phyloP scores from a whole-genome alignment of 2,797 vertebrate genomes.

The Epinephelus awoara region DNA sequence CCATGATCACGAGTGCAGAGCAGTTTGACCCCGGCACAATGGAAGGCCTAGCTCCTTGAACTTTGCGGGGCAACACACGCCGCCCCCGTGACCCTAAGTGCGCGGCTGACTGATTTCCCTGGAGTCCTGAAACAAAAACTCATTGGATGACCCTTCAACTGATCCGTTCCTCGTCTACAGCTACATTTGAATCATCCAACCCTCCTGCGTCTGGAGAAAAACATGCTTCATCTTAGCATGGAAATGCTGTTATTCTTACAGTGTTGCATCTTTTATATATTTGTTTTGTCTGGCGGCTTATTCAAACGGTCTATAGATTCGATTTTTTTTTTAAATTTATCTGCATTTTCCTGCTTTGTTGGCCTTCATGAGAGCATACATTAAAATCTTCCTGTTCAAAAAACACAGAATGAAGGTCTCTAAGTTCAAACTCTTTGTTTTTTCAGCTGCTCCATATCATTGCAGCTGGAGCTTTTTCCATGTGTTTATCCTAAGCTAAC shows the following conservation, averaged over 20 bases:
- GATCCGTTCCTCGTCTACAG: constrained; percentile 49
- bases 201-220: constrained; percentile 3
- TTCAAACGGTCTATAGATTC: background rate
- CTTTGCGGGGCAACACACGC: constrained; percentile 52
- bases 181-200: constrained; percentile 55
- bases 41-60: constrained; percentile 69
- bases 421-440: constrained; percentile 14
- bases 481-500: constrained; percentile 45
- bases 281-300: background rate
- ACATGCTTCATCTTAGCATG: constrained; percentile 1
- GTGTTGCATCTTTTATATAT: background rate
- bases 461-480: constrained; percentile 32
- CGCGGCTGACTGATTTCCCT: constrained; percentile 80
- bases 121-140: constrained; percentile 74
- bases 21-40: constrained; percentile 71
- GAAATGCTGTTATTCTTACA: background rate
- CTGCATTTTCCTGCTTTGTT: background rate
- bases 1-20: constrained; percentile 62
- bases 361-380: background rate
- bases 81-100: constrained; percentile 48
- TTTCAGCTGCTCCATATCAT: constrained; percentile 9
- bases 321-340: background rate
- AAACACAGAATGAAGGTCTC: background rate
- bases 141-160: constrained; percentile 56
- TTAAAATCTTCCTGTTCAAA: background rate